Percentiles rank a stretch among this genome's conserved stretches.
phyloP scores from a whole-genome alignment of 2,888 invertebrate species.

The Drosophila paramelanica region DNA sequence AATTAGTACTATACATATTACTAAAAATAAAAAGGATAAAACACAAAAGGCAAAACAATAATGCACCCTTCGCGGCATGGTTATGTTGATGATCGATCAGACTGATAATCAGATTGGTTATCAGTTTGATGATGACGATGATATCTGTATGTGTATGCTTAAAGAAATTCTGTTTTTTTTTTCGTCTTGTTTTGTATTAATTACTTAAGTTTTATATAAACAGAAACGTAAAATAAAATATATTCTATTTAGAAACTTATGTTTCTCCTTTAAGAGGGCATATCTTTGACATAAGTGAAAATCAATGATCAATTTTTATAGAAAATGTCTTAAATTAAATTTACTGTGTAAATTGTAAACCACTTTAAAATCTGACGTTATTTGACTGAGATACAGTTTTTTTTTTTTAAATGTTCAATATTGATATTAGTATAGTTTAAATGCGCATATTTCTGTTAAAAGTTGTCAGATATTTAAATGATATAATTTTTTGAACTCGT shows the following conservation, averaged over 20 bases:
- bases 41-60: slow-evolving; percentile 4
- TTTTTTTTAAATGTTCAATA: too few relatives aligned
- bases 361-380: too few relatives aligned
- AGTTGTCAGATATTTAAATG: too few relatives aligned
- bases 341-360: too few relatives aligned
- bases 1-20: slow-evolving; percentile 64
- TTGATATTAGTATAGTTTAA: too few relatives aligned
- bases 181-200: slow-evolving; percentile 73
- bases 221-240: slow-evolving; percentile 70
- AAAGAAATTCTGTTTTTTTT: slow-evolving; percentile 66
- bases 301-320: too few relatives aligned
- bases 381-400: too few relatives aligned
- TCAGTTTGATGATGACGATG: slow-evolving; percentile 14
- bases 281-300: too few relatives aligned
- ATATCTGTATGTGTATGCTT: slow-evolving; percentile 66
- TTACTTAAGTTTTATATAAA: slow-evolving; percentile 76
- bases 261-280: background rate
- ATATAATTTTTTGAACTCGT: too few relatives aligned
- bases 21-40: slow-evolving; percentile 40
- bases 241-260: slow-evolving; percentile 67
- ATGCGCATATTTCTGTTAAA: too few relatives aligned
- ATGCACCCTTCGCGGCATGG: slow-evolving; percentile 30
- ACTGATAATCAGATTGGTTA: background rate
- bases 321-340: too few relatives aligned
- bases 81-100: slow-evolving; percentile 20